phyloP scores from a whole-genome alignment of 2,113 vertebrate species.

The Erythrocercus mccallii region DNA sequence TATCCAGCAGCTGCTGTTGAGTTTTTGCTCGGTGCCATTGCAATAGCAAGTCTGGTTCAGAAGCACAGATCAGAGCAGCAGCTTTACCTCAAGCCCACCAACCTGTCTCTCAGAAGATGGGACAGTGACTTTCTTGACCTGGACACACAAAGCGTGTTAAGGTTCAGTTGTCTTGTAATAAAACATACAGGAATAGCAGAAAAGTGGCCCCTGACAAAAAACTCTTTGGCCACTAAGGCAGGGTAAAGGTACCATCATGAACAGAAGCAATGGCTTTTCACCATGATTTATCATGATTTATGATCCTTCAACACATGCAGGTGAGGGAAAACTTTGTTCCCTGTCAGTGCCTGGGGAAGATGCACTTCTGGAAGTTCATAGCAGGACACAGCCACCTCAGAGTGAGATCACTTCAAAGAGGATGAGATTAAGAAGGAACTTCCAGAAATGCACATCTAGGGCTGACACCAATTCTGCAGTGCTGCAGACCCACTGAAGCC shows the following conservation, averaged over 20 bases:
- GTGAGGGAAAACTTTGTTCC: neutral
- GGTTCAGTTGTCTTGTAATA: slow-evolving; percentile 65
- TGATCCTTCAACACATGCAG: neutral
- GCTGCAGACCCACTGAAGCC: neutral
- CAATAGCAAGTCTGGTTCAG: slow-evolving; percentile 68
- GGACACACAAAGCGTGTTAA: slow-evolving; percentile 77
- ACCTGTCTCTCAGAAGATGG: slow-evolving; percentile 79
- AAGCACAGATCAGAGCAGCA: slow-evolving; percentile 69
- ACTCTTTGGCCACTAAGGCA: neutral
- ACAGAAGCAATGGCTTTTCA: neutral
- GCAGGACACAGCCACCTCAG: neutral
- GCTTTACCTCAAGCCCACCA: slow-evolving; percentile 84
- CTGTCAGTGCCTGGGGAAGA: neutral
- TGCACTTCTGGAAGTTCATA: neutral
- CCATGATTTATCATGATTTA: neutral
- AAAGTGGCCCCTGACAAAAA: slow-evolving; percentile 21
- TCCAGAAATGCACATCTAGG: slow-evolving; percentile 4
- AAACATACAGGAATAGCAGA: slow-evolving; percentile 39
- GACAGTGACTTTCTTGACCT: slow-evolving; percentile 82
- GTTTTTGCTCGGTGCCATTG: slow-evolving; percentile 69
- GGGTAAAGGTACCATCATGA: neutral
- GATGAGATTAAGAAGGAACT: neutral
- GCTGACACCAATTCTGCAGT: neutral
- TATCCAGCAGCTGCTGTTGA: slow-evolving; percentile 70
- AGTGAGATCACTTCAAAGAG: neutral